A percentile compares a stretch with the other conserved stretches of the same genome.
Conservation (phyloP, 1,140 invertebrate species). For the Aphelenchoides avenae region DNA sequence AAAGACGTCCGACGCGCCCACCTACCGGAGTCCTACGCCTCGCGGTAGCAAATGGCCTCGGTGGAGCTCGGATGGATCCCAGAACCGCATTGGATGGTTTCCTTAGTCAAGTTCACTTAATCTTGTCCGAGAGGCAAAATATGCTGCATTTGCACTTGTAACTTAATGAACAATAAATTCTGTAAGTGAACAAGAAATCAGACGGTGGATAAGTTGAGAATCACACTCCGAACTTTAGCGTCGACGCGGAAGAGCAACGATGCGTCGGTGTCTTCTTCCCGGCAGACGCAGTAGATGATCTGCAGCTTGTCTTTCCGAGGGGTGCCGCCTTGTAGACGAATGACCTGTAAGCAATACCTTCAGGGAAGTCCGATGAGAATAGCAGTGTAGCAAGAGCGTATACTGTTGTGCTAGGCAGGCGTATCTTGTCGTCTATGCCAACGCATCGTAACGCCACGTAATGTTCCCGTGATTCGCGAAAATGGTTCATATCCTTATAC, state of each 20-base stretch:
- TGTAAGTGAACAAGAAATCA: no score
- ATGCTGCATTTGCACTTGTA: no score
- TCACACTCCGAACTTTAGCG: constrained; percentile 29
- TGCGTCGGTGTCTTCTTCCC: constrained; percentile 26
- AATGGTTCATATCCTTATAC: not conserved
- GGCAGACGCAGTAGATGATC: constrained; percentile 22
- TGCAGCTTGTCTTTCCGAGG: constrained; percentile 24
- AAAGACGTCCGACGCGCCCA: no score
- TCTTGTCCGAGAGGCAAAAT: no score
- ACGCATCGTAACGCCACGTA: not conserved
- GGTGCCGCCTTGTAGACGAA: constrained; percentile 30
- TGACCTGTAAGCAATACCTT: constrained; percentile 19
- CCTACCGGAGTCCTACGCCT: no score
- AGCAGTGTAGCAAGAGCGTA: not conserved
- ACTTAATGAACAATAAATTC: no score
- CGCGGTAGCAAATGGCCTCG: no score
- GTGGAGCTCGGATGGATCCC: no score
- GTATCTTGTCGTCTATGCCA: not conserved
- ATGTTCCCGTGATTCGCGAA: not conserved
- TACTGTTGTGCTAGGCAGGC: not conserved
- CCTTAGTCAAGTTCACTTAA: no score
- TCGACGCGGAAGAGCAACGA: constrained; percentile 18
- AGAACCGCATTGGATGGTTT: no score
- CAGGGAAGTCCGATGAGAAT: not conserved
- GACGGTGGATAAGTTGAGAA: constrained; percentile 25